These are phyloP conservation scores for Pyrgus malvae DNA, from an alignment of 2,888 invertebrate genomes.

Conservation along the genomic window DNA sequence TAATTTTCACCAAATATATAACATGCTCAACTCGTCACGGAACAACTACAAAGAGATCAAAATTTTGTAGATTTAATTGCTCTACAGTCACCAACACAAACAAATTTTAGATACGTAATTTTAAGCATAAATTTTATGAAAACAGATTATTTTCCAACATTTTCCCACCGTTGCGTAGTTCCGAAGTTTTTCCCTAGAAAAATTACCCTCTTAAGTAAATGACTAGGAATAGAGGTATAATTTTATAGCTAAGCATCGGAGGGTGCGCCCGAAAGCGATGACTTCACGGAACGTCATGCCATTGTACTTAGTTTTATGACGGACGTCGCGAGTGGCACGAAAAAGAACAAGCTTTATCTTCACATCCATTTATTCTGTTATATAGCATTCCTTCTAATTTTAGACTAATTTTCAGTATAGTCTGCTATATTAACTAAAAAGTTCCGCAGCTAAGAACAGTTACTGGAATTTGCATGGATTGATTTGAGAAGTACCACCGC, in stretches of 20 bases:
- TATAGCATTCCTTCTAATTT: neutral
- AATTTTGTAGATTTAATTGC: no score
- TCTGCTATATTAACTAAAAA: no score
- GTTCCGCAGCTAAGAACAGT: no score
- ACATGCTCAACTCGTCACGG: no score
- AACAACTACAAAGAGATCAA: no score
- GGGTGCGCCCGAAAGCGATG: constrained; percentile 24
- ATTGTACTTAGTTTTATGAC: constrained; percentile 35
- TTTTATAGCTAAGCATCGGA: constrained; percentile 49
- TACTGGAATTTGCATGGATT: no score
- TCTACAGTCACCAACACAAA: neutral
- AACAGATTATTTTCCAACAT: no score
- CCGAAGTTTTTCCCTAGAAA: constrained; percentile 18
- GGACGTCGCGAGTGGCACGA: constrained; percentile 15
- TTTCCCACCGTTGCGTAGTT: no score
- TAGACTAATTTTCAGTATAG: no score
- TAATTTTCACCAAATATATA: neutral
- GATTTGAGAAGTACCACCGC: no score
- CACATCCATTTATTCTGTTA: constrained; percentile 7
- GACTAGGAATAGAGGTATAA: constrained; percentile 54
- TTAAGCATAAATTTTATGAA: no score
- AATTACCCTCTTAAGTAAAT: constrained; percentile 43
- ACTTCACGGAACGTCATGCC: constrained; percentile 31
- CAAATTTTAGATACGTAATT: no score
- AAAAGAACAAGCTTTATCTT: constrained; percentile 3